These are phyloP conservation scores for Argyrosomus regius DNA, from an alignment of 2,797 vertebrate genomes.

Conservation along the genomic window DNA sequence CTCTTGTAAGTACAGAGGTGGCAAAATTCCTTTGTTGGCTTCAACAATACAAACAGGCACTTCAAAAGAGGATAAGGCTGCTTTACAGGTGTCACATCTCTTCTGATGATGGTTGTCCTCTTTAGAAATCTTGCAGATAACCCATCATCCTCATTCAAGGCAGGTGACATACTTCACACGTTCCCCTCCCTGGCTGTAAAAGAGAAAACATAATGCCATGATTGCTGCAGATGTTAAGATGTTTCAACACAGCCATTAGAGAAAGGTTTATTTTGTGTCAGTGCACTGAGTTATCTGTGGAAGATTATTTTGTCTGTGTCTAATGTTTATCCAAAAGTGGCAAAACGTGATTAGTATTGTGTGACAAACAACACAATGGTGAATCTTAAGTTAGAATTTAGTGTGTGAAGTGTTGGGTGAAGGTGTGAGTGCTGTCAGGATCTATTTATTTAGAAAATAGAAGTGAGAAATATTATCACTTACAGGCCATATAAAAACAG, in stretches of 20 bases:
- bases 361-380: conserved; percentile 70
- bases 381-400: conserved; percentile 57
- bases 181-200: conserved; percentile 52
- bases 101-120: conserved; percentile 68
- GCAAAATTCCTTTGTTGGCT: conserved; percentile 82
- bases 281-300: background rate
- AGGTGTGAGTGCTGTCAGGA: conserved; percentile 62
- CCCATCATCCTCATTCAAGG: conserved; percentile 66
- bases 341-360: conserved; percentile 51
- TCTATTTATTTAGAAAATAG: conserved; percentile 65
- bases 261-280: conserved; percentile 1
- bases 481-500: conserved; percentile 33
- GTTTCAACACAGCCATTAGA: conserved; percentile 12
- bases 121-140: conserved; percentile 74
- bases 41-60: conserved; percentile 85
- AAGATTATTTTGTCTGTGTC: conserved; percentile 14
- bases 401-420: conserved; percentile 56
- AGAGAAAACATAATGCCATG: conserved; percentile 44
- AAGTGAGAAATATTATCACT: conserved; percentile 65
- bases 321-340: conserved; percentile 28
- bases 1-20: conserved; percentile 81
- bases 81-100: conserved; percentile 81
- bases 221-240: conserved; percentile 47
- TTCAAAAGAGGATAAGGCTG: conserved; percentile 81
- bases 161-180: conserved; percentile 67